Evolutionary conservation across 92 coral and sea anemone species (phyloP).

Genomic region (Umimayanthus kanabou): DNA sequence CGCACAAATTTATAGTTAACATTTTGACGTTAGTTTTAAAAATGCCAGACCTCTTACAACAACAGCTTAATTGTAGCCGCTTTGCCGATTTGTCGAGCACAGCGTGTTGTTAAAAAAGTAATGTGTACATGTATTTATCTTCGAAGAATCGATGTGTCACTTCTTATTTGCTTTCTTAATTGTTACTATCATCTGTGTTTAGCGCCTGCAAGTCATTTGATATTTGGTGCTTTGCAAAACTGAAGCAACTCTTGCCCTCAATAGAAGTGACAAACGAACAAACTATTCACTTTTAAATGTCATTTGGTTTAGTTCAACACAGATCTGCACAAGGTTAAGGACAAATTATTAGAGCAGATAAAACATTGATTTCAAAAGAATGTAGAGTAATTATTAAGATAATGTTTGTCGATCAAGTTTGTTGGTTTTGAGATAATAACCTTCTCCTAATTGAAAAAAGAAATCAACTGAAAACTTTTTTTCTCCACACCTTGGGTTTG

Average conservation of each 20-base stretch:
- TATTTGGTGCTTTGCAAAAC: background rate
- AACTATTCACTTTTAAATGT: no score
- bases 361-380: no score
- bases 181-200: background rate
- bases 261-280: background rate
- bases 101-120: background rate
- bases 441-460: no score
- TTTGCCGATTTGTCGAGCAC: background rate
- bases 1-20: background rate
- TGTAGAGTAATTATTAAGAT: no score
- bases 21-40: no score
- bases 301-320: no score
- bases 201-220: conserved; percentile 1
- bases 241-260: background rate
- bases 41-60: background rate
- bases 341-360: no score
- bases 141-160: background rate
- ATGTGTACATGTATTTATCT: background rate
- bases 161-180: background rate
- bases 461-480: no score
- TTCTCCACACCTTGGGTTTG: no score
- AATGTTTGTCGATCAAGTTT: no score
- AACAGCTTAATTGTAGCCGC: background rate
- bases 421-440: no score
- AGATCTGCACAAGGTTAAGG: no score